phyloP scores from a whole-genome alignment of 2,888 invertebrate genomes.

The Serrognathus titanus region DNA sequence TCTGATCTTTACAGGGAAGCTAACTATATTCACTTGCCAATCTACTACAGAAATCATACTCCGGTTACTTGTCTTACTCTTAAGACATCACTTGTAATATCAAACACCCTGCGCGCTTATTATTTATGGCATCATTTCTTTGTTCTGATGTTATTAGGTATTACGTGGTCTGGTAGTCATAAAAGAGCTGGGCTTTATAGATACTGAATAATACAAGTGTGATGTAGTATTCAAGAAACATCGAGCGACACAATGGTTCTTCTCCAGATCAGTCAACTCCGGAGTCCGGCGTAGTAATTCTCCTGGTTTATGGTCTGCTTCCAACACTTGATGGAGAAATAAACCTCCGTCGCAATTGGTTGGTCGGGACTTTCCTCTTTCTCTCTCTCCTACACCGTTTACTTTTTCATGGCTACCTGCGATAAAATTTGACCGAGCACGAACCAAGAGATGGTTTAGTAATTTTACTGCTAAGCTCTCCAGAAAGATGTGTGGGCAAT shows the following conservation, averaged over 20 bases:
- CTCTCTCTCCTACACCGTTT: background rate
- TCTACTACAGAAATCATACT: too few species aligned
- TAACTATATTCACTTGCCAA: too few species aligned
- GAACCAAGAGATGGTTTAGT: constrained; percentile 22
- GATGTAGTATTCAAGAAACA: background rate
- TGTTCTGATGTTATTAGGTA: too few species aligned
- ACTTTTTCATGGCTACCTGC: constrained; percentile 24
- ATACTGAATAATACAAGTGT: too few species aligned
- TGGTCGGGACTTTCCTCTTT: constrained; percentile 22
- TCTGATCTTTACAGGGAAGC: background rate
- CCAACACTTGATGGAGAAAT: constrained; percentile 26
- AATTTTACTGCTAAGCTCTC: constrained; percentile 25
- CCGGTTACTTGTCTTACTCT: too few species aligned
- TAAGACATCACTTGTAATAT: too few species aligned
- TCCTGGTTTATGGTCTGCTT: constrained; percentile 22
- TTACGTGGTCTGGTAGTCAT: too few species aligned
- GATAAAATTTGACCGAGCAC: constrained; percentile 24
- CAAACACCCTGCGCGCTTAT: too few species aligned
- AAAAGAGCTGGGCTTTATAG: too few species aligned
- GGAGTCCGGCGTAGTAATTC: constrained; percentile 17
- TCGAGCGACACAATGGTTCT: background rate
- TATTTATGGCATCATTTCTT: too few species aligned
- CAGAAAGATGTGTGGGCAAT: constrained; percentile 14
- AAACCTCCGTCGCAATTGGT: constrained; percentile 27
- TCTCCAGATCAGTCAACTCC: background rate